Evolutionary conservation across 2,113 vertebrate species (phyloP), one percentile per base, ranked within the genome.

Genomic region (Petromus typicus): DNA sequence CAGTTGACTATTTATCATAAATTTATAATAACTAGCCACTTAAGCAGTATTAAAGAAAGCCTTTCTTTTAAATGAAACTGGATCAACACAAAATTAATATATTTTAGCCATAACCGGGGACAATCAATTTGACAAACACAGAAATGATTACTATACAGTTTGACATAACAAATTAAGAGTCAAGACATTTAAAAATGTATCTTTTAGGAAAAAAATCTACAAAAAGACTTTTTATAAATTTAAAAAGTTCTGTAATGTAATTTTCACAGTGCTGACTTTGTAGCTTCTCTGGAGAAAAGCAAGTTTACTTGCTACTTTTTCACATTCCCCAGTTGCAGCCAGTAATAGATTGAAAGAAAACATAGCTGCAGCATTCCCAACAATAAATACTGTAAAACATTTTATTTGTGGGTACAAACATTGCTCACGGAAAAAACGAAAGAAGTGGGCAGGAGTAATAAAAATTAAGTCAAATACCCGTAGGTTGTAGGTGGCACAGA

Each of bases 21-120:
- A 93, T 86, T 95, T 91, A 61, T 9, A 32, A 61, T 51, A 95
- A 75, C 48, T 67, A 83, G 69, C 25, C 57, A 48, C 37, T 91
- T 89, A 87, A 87, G 78, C 4, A 67, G 20, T 14, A 7, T 14
- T 67, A 40, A 13, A 6, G 30, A 95, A 92, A 66, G 37, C n/a
- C 22, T 13, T 78, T 76, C 67, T 82, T 89, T 95, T 86, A 11
- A 75, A 93, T 27, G 17, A 22, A 71, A 89, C 34, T 88, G 54
- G 43, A 78, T 83, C 54, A 82, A 40, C 7, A 69, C 20, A 30
- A 12, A 27, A n/a, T 88, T 54, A 43, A 57, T 78, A 82, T 84
- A 18, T 63, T 79, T 89, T 78, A 90, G 43, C 23, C 11, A 10
- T 51, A 86, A 80, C 14, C 11, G 87, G 17, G 48, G 71, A 43